These are phyloP conservation scores for Epizoanthus ramosus DNA, from an alignment of 92 coral and sea anemone species.

Conservation along the genomic window DNA sequence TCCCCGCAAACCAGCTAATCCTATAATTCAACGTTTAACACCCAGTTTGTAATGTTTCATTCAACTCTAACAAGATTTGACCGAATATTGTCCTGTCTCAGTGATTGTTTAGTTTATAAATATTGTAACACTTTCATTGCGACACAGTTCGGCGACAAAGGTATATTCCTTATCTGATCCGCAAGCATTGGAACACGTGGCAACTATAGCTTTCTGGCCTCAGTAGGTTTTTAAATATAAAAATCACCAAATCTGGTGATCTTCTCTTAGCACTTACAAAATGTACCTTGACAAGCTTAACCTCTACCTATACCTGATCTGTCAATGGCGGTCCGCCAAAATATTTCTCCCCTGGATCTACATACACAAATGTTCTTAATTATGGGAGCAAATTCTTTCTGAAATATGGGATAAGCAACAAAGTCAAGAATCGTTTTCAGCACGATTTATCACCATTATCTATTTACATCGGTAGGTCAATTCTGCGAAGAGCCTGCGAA, in stretches of 20 bases:
- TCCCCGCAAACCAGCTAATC: neutral
- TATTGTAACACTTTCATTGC: neutral
- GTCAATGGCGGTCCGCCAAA: neutral
- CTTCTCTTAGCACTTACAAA: constrained; percentile 8
- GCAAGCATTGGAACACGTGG: too few species aligned
- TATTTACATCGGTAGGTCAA: too few species aligned
- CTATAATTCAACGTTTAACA: neutral
- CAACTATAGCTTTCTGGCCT: neutral
- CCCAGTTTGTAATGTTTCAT: neutral
- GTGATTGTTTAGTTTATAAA: too few species aligned
- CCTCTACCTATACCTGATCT: neutral
- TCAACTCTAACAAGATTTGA: neutral
- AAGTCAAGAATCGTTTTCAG: too few species aligned
- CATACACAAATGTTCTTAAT: neutral
- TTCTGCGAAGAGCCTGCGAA: too few species aligned
- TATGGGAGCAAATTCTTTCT: too few species aligned
- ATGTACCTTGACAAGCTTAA: neutral
- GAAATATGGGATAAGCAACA: too few species aligned
- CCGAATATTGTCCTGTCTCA: neutral
- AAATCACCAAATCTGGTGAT: constrained; percentile 13
- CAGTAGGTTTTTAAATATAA: neutral
- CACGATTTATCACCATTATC: too few species aligned
- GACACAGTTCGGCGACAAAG: neutral
- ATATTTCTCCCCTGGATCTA: neutral
- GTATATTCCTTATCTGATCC: neutral